Evolutionary conservation across 2,113 vertebrate genomes (phyloP), one percentile per base, ranked within the genome.

Genomic region (Tragelaphus buxtoni): DNA sequence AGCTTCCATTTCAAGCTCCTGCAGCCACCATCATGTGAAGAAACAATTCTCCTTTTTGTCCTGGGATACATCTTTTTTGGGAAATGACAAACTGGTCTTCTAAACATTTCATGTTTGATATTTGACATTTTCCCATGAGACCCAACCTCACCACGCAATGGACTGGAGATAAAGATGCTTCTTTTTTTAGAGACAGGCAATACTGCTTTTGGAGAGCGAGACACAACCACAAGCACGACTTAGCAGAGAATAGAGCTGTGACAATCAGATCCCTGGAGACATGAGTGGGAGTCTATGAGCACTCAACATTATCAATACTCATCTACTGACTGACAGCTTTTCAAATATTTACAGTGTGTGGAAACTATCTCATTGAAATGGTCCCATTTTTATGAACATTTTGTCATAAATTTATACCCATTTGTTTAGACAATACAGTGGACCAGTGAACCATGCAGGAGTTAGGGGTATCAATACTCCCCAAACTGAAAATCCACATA

Each of bases 91-190:
- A 92, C 65, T 90, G 2, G 61, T 95, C 56, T 87, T 95, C 89
- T 92, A 93, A 96, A 92, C n/a, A 95, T 94, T 89, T 95, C 26
- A 32, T 86, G 49, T 83, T 97, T 77, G 93, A 77, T 95, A 95
- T 76, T 88, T 96, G 61, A 94, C 96, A 97, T 97, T 97, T 97
- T 97, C 96, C 96, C 97, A 79, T 63, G 96, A 92, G 77, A 92
- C 16, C n/a, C n/a, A 72, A 39, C 63, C 20, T 89, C 42, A 58
- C 56, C 55, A 56, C 7, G 72, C 49, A 53, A 84, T 45, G 39
- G 60, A 58, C 80, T 80, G 18, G 60, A 39, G 53, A 63, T 51
- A 90, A 93, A 86, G n/a, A 82, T 10, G 42, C 16, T 69, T 95
- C 42, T 53, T 49, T 90, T 86, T 92, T 83, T 47, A 93, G 47